Evolutionary conservation across 2,797 vertebrate genomes (phyloP).

Genomic region (Myotis findleyi): DNA sequence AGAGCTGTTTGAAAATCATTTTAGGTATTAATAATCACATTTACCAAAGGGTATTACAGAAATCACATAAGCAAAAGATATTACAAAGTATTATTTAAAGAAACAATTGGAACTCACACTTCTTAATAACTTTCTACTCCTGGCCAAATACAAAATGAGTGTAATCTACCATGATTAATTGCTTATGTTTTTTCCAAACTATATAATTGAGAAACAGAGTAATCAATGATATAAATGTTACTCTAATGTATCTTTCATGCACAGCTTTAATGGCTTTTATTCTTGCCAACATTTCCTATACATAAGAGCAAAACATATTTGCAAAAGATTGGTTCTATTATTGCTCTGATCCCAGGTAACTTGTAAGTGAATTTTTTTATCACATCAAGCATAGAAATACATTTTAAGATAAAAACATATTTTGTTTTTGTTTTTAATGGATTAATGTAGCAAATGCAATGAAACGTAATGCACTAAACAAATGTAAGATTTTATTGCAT

Average conservation of each 20-base stretch:
- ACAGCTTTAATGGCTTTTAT: constrained; percentile 67
- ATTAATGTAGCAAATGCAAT: not conserved
- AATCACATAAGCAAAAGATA: constrained; percentile 69
- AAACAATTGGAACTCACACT: constrained; percentile 74
- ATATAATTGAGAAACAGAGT: constrained; percentile 76
- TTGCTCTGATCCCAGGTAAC: not conserved
- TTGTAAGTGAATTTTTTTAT: constrained; percentile 38
- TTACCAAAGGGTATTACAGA: constrained; percentile 68
- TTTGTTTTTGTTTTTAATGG: constrained; percentile 15
- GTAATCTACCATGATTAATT: constrained; percentile 80
- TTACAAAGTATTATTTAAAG: constrained; percentile 71
- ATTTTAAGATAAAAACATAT: not conserved
- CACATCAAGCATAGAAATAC: constrained; percentile 18
- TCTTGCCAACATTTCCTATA: constrained; percentile 40
- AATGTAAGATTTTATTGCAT: not conserved
- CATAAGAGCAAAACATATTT: constrained; percentile 29
- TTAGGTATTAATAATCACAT: constrained; percentile 70
- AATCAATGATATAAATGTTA: constrained; percentile 80
- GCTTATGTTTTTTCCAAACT: constrained; percentile 70
- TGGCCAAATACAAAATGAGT: constrained; percentile 80
- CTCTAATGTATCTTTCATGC: constrained; percentile 72
- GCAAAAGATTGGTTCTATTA: constrained; percentile 26
- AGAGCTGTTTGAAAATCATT: constrained; percentile 64
- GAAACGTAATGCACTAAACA: not conserved
- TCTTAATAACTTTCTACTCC: constrained; percentile 77